Conservation (phyloP, 2,888 invertebrate species). For the Auanema sp. region DNA sequence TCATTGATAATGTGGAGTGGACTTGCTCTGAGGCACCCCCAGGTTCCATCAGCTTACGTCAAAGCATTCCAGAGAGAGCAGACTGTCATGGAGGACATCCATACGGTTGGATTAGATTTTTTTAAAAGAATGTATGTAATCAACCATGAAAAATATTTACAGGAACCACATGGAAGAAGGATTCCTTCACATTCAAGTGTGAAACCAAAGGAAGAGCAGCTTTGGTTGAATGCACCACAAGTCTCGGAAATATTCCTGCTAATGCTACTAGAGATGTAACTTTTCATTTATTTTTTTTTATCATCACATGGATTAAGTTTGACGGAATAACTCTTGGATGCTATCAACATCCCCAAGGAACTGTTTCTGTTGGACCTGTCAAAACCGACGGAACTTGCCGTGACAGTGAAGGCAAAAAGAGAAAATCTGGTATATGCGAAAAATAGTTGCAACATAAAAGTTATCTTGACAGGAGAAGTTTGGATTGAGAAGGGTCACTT, state of each 20-base stretch:
- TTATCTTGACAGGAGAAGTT: conserved; percentile 10
- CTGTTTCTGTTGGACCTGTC: conserved; percentile 36
- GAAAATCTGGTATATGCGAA: conserved; percentile 4
- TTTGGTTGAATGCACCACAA: conserved; percentile 32
- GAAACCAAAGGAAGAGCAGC: conserved; percentile 36
- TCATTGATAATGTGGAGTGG: conserved; percentile 33
- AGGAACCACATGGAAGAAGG: conserved; percentile 44
- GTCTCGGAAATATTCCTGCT: conserved; percentile 17
- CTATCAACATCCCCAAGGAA: conserved; percentile 42
- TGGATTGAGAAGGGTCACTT: conserved; percentile 24
- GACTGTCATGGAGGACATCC: conserved; percentile 41
- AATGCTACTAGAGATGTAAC: background rate
- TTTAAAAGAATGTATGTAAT: too few relatives aligned
- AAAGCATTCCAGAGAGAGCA: conserved; percentile 31
- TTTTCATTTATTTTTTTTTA: background rate
- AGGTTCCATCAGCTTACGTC: conserved; percentile 39
- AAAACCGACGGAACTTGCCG: conserved; percentile 14
- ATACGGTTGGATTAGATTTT: conserved; percentile 31
- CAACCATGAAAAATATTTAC: too few relatives aligned
- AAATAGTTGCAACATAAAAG: background rate
- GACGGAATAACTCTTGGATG: conserved; percentile 41
- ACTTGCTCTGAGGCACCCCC: conserved; percentile 31
- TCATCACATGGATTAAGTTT: conserved; percentile 20
- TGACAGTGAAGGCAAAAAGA: background rate
- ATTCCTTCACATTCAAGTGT: conserved; percentile 50